These are phyloP conservation scores for Triplophysa tibetana DNA, from an alignment of 2,113 vertebrate species.

Conservation along the genomic window DNA sequence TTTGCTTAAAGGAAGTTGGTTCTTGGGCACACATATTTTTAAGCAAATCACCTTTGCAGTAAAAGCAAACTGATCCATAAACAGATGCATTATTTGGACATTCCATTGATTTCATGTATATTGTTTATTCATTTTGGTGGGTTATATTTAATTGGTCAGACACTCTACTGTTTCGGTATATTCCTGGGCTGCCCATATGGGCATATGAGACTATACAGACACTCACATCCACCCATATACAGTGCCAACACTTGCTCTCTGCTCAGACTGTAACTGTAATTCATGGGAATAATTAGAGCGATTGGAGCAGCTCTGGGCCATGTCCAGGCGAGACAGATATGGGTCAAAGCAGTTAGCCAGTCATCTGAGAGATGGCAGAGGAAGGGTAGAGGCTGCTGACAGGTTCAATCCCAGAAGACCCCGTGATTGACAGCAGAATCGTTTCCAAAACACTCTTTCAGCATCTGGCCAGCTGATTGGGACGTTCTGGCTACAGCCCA, in stretches of 20 bases:
- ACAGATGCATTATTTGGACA: too few species aligned
- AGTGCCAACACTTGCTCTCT: conserved; percentile 28
- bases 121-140: too few species aligned
- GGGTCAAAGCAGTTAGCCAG: conserved; percentile 68
- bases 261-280: conserved; percentile 60
- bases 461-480: conserved; percentile 52
- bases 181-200: neutral
- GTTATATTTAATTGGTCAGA: too few species aligned
- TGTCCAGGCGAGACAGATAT: conserved; percentile 71
- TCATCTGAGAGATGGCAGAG: conserved; percentile 54
- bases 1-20: too few species aligned
- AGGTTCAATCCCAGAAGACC: conserved; percentile 54
- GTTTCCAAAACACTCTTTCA: conserved; percentile 46
- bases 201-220: neutral
- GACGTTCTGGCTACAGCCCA: conserved; percentile 34
- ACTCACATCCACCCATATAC: neutral
- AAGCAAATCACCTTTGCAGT: too few species aligned
- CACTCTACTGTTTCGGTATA: neutral
- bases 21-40: too few species aligned
- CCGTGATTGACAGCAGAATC: conserved; percentile 50
- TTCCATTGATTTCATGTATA: too few species aligned
- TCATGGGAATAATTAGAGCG: conserved; percentile 74
- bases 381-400: conserved; percentile 50
- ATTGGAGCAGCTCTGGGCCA: conserved; percentile 69
- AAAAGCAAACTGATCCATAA: too few species aligned